These are phyloP conservation scores for Lasius fuliginosus DNA, from an alignment of 2,888 invertebrate genomes.

Conservation along the genomic window DNA sequence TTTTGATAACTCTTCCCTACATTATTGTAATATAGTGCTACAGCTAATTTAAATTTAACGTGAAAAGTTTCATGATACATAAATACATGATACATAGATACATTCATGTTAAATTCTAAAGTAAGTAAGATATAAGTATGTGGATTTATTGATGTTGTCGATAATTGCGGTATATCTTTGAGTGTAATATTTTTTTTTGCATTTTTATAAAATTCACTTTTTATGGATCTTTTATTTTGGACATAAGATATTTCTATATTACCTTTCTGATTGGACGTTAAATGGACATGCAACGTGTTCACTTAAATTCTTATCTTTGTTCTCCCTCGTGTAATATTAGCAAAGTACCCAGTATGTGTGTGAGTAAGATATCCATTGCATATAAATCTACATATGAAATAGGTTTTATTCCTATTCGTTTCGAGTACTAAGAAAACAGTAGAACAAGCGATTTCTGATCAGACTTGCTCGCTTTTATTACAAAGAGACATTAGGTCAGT, in stretches of 20 bases:
- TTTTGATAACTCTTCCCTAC: not conserved
- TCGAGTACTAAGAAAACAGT: constrained; percentile 7
- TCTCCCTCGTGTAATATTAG: not conserved
- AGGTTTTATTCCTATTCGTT: not conserved
- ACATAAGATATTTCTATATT: not conserved
- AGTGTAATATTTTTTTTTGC: not conserved
- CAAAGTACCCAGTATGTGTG: not conserved
- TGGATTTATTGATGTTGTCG: not conserved
- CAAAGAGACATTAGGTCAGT: not conserved
- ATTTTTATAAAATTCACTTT: not conserved
- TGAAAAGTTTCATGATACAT: not conserved
- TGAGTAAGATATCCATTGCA: not conserved
- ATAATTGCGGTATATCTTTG: not conserved
- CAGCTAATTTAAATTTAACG: not conserved
- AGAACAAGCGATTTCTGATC: not conserved
- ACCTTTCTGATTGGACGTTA: not conserved
- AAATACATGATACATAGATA: not conserved
- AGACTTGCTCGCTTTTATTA: not conserved
- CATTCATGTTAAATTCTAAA: not conserved
- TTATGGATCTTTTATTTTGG: not conserved
- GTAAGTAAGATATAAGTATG: not conserved
- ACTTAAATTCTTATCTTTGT: not conserved
- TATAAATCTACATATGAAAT: not conserved
- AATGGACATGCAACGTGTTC: not conserved
- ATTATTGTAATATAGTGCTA: not conserved